These are phyloP conservation scores for Mareca penelope DNA, from an alignment of 2,797 vertebrate genomes.

Conservation along the genomic window DNA sequence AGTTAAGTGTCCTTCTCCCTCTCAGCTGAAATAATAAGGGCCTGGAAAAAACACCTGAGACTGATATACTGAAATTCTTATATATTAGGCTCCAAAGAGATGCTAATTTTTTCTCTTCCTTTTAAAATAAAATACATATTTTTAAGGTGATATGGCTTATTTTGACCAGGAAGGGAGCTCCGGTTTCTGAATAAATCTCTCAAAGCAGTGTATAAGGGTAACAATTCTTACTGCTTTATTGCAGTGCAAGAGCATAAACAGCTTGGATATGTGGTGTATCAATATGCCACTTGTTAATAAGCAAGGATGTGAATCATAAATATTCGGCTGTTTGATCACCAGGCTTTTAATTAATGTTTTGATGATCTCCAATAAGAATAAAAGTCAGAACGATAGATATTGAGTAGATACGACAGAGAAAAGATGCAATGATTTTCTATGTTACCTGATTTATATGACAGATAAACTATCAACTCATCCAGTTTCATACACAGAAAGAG, in stretches of 20 bases:
- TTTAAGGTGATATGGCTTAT: background rate
- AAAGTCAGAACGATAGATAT: conserved; percentile 71
- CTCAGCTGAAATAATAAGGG: conserved; percentile 9
- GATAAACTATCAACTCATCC: conserved; percentile 68
- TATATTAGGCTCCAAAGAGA: background rate
- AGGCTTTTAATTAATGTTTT: conserved; percentile 78
- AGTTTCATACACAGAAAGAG: conserved; percentile 47
- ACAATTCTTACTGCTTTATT: conserved; percentile 72
- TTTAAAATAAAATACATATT: background rate
- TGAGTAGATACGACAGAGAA: conserved; percentile 63
- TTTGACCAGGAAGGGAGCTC: background rate
- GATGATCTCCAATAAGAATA: conserved; percentile 77
- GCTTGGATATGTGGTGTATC: conserved; percentile 69
- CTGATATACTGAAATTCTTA: background rate
- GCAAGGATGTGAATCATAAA: conserved; percentile 73
- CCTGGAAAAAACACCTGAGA: conserved; percentile 32
- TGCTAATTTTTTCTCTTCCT: background rate
- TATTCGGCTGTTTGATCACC: conserved; percentile 74
- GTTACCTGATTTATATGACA: conserved; percentile 74
- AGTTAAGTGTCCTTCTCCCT: conserved; percentile 36
- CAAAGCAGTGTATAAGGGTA: conserved; percentile 41
- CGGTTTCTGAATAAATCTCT: conserved; percentile 56
- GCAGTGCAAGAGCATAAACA: conserved; percentile 62
- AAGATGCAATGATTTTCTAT: conserved; percentile 70
- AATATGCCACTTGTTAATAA: conserved; percentile 77